Evolutionary conservation across 1,140 invertebrate species (phyloP).

Genomic region (Orchestia grillus): DNA sequence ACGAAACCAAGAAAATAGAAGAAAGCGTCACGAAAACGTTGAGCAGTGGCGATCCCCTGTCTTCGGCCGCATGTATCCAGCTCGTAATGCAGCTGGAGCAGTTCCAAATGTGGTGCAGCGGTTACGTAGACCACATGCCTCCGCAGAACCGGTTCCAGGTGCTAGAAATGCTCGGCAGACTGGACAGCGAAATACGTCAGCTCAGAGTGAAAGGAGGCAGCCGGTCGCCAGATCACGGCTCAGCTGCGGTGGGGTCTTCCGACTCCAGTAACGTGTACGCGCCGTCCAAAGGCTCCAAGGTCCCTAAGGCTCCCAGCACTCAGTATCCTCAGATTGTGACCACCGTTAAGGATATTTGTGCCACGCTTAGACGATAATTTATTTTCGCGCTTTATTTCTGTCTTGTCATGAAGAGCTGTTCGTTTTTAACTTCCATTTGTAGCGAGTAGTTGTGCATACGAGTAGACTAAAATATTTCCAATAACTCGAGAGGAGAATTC

Average conservation of each 20-base stretch:
- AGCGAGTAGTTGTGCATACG: neutral
- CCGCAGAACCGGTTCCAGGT: slow-evolving; percentile 91
- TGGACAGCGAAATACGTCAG: slow-evolving; percentile 84
- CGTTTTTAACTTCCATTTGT: neutral
- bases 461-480: neutral
- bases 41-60: slow-evolving; percentile 74
- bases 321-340: slow-evolving; percentile 31
- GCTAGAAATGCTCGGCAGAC: slow-evolving; percentile 83
- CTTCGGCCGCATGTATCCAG: slow-evolving; percentile 79
- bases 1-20: slow-evolving; percentile 80
- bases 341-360: slow-evolving; percentile 34
- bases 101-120: slow-evolving; percentile 82
- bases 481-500: neutral
- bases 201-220: slow-evolving; percentile 80
- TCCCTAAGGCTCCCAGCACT: neutral
- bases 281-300: slow-evolving; percentile 22
- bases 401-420: neutral
- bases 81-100: slow-evolving; percentile 86
- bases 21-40: slow-evolving; percentile 77
- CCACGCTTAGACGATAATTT: slow-evolving; percentile 47
- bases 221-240: slow-evolving; percentile 50
- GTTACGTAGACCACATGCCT: slow-evolving; percentile 81
- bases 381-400: neutral
- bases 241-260: neutral
- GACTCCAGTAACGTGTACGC: neutral